Conservation (phyloP, 2,797 vertebrate species). For the Cryptoblepharus egeriae region DNA sequence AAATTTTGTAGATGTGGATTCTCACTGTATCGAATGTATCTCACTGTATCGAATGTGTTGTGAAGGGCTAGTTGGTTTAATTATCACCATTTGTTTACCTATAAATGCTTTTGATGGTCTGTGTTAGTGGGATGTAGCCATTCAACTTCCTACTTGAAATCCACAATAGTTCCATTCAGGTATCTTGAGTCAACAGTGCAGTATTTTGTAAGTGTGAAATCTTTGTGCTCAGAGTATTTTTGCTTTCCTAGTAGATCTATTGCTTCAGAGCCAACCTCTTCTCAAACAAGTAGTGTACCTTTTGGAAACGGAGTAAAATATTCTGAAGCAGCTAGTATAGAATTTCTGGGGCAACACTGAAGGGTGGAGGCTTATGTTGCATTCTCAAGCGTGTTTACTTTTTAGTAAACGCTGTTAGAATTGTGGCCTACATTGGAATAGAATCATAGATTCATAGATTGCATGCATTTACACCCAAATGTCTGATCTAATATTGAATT, state of each 20-base stretch:
- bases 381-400: too few species aligned
- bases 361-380: not conserved
- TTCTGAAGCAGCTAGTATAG: too few species aligned
- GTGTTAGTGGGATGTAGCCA: slow-evolving; percentile 54
- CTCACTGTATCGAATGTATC: too few species aligned
- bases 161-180: slow-evolving; percentile 43
- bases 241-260: slow-evolving; percentile 33
- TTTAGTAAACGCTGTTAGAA: too few species aligned
- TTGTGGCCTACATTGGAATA: too few species aligned
- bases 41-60: too few species aligned
- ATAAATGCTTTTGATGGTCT: slow-evolving; percentile 64
- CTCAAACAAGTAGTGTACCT: not conserved
- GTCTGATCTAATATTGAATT: not conserved
- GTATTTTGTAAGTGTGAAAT: slow-evolving; percentile 47
- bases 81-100: slow-evolving; percentile 64
- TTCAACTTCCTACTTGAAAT: slow-evolving; percentile 63
- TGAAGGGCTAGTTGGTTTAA: slow-evolving; percentile 1
- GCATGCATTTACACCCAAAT: not conserved
- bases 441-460: too few species aligned
- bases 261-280: slow-evolving; percentile 17
- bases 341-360: not conserved
- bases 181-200: slow-evolving; percentile 32
- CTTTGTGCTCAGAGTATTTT: slow-evolving; percentile 36
- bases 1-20: too few species aligned
- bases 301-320: slow-evolving; percentile 34